Evolutionary conservation across 2,888 invertebrate genomes (phyloP).

Genomic region (Phragmatobia fuliginosa): DNA sequence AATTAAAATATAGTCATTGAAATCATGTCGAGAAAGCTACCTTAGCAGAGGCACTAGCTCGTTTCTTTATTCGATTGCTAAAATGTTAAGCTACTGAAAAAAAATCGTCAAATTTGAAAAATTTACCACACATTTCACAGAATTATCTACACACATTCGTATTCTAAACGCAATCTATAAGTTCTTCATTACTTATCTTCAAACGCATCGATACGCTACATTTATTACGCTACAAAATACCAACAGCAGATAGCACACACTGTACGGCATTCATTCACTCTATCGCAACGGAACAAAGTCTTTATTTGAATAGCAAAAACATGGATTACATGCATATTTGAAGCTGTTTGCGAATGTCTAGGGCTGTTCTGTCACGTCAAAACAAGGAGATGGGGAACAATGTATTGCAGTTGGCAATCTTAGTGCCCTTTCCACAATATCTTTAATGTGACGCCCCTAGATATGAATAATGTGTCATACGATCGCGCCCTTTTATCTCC

Average conservation of each 20-base stretch:
- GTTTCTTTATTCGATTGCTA: neutral
- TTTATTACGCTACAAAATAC: constrained; percentile 78
- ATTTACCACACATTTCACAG: constrained; percentile 47
- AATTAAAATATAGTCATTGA: neutral
- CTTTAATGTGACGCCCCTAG: constrained; percentile 83
- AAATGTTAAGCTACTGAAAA: constrained; percentile 16
- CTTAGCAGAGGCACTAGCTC: neutral
- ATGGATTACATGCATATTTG: constrained; percentile 41
- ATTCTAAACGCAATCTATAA: constrained; percentile 78
- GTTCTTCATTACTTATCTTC: constrained; percentile 85
- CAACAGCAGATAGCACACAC: constrained; percentile 37
- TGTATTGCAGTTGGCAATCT: constrained; percentile 85
- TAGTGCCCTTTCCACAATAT: constrained; percentile 86
- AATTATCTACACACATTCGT: constrained; percentile 65
- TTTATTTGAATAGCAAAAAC: constrained; percentile 23
- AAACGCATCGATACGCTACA: constrained; percentile 85
- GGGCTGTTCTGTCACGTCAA: constrained; percentile 83
- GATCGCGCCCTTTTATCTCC: constrained; percentile 81
- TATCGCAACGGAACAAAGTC: neutral
- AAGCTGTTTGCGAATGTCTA: constrained; percentile 71
- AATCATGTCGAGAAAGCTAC: too few species aligned
- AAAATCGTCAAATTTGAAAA: constrained; percentile 34
- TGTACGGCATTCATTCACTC: constrained; percentile 5
- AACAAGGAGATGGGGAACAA: constrained; percentile 82
- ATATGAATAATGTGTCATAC: constrained; percentile 85